Base-by-base conservation (phyloP, 1,140 invertebrate species). In the Diachasmimorpha longicaudata region DNA sequence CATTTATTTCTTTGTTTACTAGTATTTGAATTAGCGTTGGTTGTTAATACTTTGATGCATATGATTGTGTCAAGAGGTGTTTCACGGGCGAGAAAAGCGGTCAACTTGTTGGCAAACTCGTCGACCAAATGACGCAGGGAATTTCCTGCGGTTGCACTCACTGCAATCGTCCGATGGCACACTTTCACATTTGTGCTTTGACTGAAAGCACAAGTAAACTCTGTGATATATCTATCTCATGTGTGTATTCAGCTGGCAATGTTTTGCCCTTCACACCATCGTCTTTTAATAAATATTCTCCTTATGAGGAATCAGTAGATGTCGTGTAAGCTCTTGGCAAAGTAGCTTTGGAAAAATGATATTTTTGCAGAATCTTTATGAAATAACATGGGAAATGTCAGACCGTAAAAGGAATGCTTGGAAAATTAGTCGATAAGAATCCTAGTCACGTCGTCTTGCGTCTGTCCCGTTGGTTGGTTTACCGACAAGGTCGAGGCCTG, bases 361-460 rank as follows among this genome's bases (percentile, higher is more conserved):
- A 3, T 31, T 31, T 31, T n/a, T 42, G 39, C 39, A 42, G 39
- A 42, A 42, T 42, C 39, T 13, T 1, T 10, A 13, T 42, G 39
- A 42, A 42, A 42, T 42, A 42, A 74, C 67, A 79, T 81, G 74
- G 79, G 74, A 48, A 36, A n/a, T n/a, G n/a, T 58, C 76, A 76
- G 77, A 75, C 58, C 58, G 4, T 63, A 63, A 19, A 63, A 25
- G 58, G 58, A 6, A 13, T 31, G 6, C 23, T n/a, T 55, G 66
- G 66, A 48, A 73, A 74, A 78, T 46, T 68, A 66, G 55, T 16
- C 63, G 9, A 78, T 79, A 31, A 69, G 58, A 42, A 81, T 42
- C 10, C 81, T 52, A 67, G 77, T 83, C 81, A 82, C 81, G 81
- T 82, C 46, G 21, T 63, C 52, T 14, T 11, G 31, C 31, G 44